Base-by-base conservation (phyloP, 2,888 invertebrate species). In the Anagyrus pseudococci region DNA sequence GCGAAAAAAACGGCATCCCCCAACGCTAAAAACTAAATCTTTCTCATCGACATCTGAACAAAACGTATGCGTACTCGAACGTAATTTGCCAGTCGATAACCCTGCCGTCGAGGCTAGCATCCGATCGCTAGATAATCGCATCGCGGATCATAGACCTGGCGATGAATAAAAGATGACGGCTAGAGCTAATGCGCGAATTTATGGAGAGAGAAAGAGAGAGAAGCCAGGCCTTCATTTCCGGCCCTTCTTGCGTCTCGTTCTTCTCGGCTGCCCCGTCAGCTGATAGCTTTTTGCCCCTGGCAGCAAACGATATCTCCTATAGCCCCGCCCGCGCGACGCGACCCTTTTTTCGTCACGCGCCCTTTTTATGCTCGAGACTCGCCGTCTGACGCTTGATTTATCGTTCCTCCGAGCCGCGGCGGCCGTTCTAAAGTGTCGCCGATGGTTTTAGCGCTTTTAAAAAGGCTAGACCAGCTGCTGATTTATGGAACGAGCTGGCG, bases 371-470 rank as follows among this genome's bases (percentile, higher is more conserved):
- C 37, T 19, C 13, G 8, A 2, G 29, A 2, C 50, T 10, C 33
- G 8, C 7, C 15, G 1, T 7, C 1, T 10, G 4, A 4, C 15
- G 26, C 13, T 50, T 55, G 55, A 61, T 55, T 55, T 55, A 61
- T 55, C 33, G 25, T 43, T 4, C 23, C 19, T n/a, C n/a, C n/a
- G n/a, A 17, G 47, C 10, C 25, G 6, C 29, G 23, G 29, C 26
- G 23, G 29, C 26, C 33, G 26, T 29, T 29, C 41, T 20, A 49
- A 54, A 61, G 55, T 41, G 33, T 55, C 41, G 55, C 17, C 43
- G 55, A 61, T 55, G 55, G 22, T 61, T 55, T 56, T 55, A 61
- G 20, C 49, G 58, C n/a, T 52, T 58, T 53, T 37, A 29, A 29
- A 29, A 29, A 29, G 29, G 6, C 29, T 47, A 40, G 33, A 15